Evolutionary conservation across 2,888 invertebrate genomes (phyloP).

Genomic region (Theristus sp.): DNA sequence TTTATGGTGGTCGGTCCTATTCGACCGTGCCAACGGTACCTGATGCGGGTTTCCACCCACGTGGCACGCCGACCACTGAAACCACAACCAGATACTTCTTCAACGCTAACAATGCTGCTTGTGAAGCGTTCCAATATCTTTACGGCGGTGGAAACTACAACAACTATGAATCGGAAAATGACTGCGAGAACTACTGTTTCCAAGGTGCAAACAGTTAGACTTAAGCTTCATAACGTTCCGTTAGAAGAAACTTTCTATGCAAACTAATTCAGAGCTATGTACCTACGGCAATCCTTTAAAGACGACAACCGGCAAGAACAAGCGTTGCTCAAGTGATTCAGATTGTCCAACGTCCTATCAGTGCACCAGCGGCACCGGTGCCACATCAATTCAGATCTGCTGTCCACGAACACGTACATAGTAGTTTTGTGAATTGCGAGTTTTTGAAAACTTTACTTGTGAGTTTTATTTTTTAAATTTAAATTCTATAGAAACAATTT

Average conservation of each 20-base stretch:
- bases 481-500: neutral
- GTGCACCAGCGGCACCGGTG: conserved; percentile 10
- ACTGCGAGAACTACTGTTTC: conserved; percentile 16
- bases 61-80: neutral
- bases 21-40: neutral
- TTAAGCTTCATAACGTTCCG: neutral
- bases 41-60: neutral
- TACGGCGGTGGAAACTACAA: conserved; percentile 24
- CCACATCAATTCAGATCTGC: conserved; percentile 14
- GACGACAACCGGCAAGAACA: neutral
- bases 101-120: conserved; percentile 20
- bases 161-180: conserved; percentile 15
- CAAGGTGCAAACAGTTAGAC: conserved; percentile 3
- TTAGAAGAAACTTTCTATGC: neutral
- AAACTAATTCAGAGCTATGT: neutral
- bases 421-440: neutral
- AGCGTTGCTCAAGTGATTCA: conserved; percentile 21
- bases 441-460: too few relatives aligned
- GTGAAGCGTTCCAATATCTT: conserved; percentile 16
- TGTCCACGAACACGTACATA: conserved; percentile 17
- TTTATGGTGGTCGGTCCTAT: neutral
- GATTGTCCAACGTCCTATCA: conserved; percentile 26
- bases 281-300: neutral
- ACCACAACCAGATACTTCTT: conserved; percentile 10
- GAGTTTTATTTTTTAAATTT: too few relatives aligned